Conservation (phyloP, 2,888 invertebrate genomes). For the Sarcophaga subvicina region DNA sequence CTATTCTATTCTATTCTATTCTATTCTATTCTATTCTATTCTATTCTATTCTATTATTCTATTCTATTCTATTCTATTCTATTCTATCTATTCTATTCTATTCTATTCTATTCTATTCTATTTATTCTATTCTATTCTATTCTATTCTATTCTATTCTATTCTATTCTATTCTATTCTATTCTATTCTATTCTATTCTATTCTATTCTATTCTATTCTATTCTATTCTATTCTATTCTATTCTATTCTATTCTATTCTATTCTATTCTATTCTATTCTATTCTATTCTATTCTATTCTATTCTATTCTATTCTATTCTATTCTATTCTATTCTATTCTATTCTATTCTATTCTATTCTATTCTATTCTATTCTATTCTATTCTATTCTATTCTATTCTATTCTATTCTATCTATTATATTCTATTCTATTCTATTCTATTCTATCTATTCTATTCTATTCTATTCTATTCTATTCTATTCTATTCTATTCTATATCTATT, state of each 20-base stretch:
- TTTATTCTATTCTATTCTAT: slow-evolving; percentile 43
- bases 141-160: slow-evolving; percentile 43
- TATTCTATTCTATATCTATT: slow-evolving; percentile 46
- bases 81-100: slow-evolving; percentile 39
- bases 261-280: slow-evolving; percentile 32
- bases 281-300: slow-evolving; percentile 29
- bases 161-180: slow-evolving; percentile 44
- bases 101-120: slow-evolving; percentile 40
- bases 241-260: slow-evolving; percentile 32
- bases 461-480: slow-evolving; percentile 40
- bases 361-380: slow-evolving; percentile 35
- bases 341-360: slow-evolving; percentile 35
- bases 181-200: slow-evolving; percentile 44
- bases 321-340: slow-evolving; percentile 34
- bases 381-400: too few relatives aligned
- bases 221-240: slow-evolving; percentile 36
- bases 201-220: slow-evolving; percentile 40
- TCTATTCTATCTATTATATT: background rate
- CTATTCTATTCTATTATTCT: slow-evolving; percentile 23
- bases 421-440: slow-evolving; percentile 35
- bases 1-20: slow-evolving; percentile 20
- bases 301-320: slow-evolving; percentile 29
- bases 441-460: slow-evolving; percentile 43
- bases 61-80: slow-evolving; percentile 28
- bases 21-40: slow-evolving; percentile 16